A percentile compares a stretch with the other conserved stretches of the same genome.
Conservation (phyloP, 2,888 invertebrate species). For the Parochlus steinenii region DNA sequence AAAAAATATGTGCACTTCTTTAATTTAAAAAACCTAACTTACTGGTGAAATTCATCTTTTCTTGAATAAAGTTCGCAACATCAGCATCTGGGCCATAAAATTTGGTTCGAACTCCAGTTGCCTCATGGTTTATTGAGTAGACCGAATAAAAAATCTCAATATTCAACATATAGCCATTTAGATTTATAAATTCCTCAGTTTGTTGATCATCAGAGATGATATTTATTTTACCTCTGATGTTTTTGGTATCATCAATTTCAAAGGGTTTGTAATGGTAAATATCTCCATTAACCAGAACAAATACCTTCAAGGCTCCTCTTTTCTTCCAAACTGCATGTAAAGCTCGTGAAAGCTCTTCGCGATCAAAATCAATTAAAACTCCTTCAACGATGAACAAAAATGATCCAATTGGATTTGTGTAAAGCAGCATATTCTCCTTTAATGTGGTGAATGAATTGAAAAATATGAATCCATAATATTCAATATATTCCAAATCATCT, state of each 20-base stretch:
- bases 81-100: constrained; percentile 23
- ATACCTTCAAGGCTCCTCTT: neutral
- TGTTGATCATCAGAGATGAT: neutral
- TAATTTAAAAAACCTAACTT: no score
- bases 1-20: neutral
- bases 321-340: no score
- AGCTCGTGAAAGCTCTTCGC: neutral
- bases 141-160: constrained; percentile 25
- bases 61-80: constrained; percentile 20
- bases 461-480: no score
- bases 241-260: neutral
- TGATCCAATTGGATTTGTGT: no score
- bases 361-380: no score
- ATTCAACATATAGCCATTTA: constrained; percentile 24
- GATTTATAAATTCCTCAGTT: constrained; percentile 19
- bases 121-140: constrained; percentile 20
- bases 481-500: no score
- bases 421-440: no score
- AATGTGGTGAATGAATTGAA: no score
- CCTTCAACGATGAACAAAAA: no score
- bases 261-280: constrained; percentile 3
- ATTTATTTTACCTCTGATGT: neutral
- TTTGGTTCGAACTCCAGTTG: constrained; percentile 12
- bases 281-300: constrained; percentile 1
- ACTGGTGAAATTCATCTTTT: constrained; percentile 18